Evolutionary conservation across 30 jellyfish, hydroid and myxozoan species (phyloP).

Genomic region (Hydractinia echinata): DNA sequence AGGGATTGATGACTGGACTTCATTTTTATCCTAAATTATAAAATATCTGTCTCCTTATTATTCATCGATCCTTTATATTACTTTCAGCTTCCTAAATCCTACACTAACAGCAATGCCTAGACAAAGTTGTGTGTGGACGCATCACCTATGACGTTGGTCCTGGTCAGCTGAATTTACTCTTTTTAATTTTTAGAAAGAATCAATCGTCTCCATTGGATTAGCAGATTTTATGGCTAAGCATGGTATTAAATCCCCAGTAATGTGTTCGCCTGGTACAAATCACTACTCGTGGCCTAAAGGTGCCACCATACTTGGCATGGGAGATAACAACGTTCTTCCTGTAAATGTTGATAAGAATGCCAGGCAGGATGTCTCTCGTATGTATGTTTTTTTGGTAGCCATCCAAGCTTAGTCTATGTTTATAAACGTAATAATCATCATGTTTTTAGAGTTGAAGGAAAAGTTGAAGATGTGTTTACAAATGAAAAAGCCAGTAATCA

Average conservation of each 20-base stretch:
- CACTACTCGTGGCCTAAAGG: slow-evolving; percentile 68
- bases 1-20: too few relatives aligned
- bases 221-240: slow-evolving; percentile 27
- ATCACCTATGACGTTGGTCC: too few relatives aligned
- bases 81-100: too few relatives aligned
- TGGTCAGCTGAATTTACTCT: too few relatives aligned
- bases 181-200: slow-evolving; percentile 1
- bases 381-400: too few relatives aligned
- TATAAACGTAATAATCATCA: background rate
- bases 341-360: slow-evolving; percentile 37
- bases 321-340: slow-evolving; percentile 36
- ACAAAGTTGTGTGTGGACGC: too few relatives aligned
- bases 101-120: too few relatives aligned
- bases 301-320: slow-evolving; percentile 51
- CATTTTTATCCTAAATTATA: too few relatives aligned
- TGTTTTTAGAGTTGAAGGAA: slow-evolving; percentile 22
- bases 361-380: background rate
- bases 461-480: slow-evolving; percentile 25
- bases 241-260: slow-evolving; percentile 33
- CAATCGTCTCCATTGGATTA: slow-evolving; percentile 31
- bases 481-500: slow-evolving; percentile 34
- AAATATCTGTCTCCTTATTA: too few relatives aligned
- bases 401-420: too few relatives aligned
- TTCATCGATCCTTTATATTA: too few relatives aligned
- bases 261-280: slow-evolving; percentile 46